Percentiles rank a stretch among this genome's conserved stretches.
phyloP scores from a whole-genome alignment of 2,888 invertebrate species.

The Julus scandinavius region DNA sequence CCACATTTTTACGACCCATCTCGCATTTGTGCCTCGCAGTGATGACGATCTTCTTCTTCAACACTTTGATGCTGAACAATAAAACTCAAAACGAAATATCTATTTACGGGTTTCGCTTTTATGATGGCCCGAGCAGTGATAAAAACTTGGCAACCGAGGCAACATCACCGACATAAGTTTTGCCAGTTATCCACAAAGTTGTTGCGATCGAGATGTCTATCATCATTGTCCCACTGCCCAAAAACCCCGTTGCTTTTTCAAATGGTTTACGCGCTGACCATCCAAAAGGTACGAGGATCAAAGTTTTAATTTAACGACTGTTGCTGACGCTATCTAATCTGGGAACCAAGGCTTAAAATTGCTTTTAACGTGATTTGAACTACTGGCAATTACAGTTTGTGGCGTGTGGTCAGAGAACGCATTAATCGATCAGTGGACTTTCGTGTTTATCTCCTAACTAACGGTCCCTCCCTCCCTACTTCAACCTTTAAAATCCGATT shows the following conservation, averaged over 20 bases:
- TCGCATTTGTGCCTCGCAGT: constrained; percentile 37
- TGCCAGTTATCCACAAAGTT: neutral
- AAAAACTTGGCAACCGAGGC: neutral
- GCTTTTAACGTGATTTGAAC: constrained; percentile 10
- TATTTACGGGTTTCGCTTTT: constrained; percentile 45
- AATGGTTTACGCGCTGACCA: neutral
- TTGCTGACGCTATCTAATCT: neutral
- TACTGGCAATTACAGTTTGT: neutral
- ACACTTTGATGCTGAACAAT: constrained; percentile 40
- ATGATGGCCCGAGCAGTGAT: constrained; percentile 20
- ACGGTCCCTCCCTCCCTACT: too few relatives aligned
- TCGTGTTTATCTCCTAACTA: neutral
- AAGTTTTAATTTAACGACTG: constrained; percentile 31
- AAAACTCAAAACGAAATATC: constrained; percentile 46
- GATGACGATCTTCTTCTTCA: constrained; percentile 46
- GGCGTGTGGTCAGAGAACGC: constrained; percentile 23
- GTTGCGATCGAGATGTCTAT: neutral
- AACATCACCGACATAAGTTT: neutral
- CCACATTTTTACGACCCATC: constrained; percentile 39
- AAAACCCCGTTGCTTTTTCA: neutral
- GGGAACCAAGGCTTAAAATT: neutral
- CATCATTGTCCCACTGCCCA: neutral
- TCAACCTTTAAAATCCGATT: constrained; percentile 16
- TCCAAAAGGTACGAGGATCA: neutral
- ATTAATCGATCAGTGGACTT: constrained; percentile 36